Percentiles rank a stretch among this genome's conserved stretches.
phyloP scores from a whole-genome alignment of 2,797 vertebrate genomes.

The Amniataba percoides region DNA sequence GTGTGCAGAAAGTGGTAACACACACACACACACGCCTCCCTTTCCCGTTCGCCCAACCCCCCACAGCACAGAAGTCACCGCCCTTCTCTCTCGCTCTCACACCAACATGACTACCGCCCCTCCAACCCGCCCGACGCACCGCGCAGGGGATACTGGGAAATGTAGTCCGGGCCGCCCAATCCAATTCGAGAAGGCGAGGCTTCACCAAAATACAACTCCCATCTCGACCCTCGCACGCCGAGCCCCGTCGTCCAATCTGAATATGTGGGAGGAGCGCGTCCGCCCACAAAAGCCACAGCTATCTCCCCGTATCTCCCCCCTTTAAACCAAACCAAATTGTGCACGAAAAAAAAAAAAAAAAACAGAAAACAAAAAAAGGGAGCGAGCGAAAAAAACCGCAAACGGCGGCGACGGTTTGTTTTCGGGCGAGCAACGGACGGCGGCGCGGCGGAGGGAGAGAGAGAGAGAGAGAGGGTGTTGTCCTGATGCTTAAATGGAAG shows the following conservation, averaged over 20 bases:
- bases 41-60: slow-evolving; percentile 85
- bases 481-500: slow-evolving; percentile 88
- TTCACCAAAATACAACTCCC: slow-evolving; percentile 87
- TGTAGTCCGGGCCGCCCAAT: slow-evolving; percentile 69
- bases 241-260: slow-evolving; percentile 85
- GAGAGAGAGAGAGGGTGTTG: slow-evolving; percentile 79
- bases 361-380: slow-evolving; percentile 56
- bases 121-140: neutral
- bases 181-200: slow-evolving; percentile 71
- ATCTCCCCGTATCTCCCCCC: slow-evolving; percentile 77
- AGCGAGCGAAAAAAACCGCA: slow-evolving; percentile 73
- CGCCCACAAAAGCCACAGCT: slow-evolving; percentile 88
- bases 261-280: slow-evolving; percentile 88
- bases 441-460: slow-evolving; percentile 57
- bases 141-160: slow-evolving; percentile 70
- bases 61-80: slow-evolving; percentile 78
- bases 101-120: slow-evolving; percentile 78
- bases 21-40: slow-evolving; percentile 73
- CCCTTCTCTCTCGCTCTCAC: slow-evolving; percentile 84
- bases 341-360: slow-evolving; percentile 79
- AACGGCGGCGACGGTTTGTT: slow-evolving; percentile 59
- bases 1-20: slow-evolving; percentile 31
- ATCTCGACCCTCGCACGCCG: slow-evolving; percentile 81
- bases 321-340: slow-evolving; percentile 74
- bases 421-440: slow-evolving; percentile 64